Base-by-base conservation (phyloP, 2,113 vertebrate genomes). In the Alexandromys fortis region DNA sequence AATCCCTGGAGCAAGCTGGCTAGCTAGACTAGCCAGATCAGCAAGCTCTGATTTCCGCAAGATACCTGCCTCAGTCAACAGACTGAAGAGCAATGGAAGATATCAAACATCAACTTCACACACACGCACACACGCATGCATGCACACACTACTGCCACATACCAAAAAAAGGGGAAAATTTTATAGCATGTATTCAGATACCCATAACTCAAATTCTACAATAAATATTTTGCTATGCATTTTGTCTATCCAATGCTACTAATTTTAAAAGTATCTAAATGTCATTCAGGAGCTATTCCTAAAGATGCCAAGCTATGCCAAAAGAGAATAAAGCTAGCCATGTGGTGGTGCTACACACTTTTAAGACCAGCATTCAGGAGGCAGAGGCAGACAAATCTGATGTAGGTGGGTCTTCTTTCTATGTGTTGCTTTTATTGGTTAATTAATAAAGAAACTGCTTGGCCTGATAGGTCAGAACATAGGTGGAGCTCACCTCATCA, bases 261-360 rank as follows among this genome's bases (percentile, higher is more conserved):
- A n/a, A 70, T 55, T 73, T 85, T 90, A 88, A 22, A 73, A 86
- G 90, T 68, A 68, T 12, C 5, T 82, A 89, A 96, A 89, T 21
- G 67, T 86, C 61, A 86, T 72, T 83, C 49, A 87, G 63, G 94
- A 96, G 26, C 49, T 96, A 89, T 65, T 94, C 89, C 35, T 93
- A 11, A 92, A 95, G 92, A 35, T 16, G 90, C 55, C 49, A 79
- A 92, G 72, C 38, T 89, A 93, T 82, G 3, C 42, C 75, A 35
- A 91, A 82, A 72, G 42, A 81, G 49, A 88, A 30, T 55, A 86
- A 6, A 47, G 3, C 14, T 35, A 87, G n/a, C 0, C 30, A 28
- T 9, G 24, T 33, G 14, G 26, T 65, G 24, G 14, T 85, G 38
- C 14, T 26, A 0, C 13, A 82, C 3, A 2, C 35, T 19, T 79